phyloP scores from a whole-genome alignment of 2,113 vertebrate species.

The Corapipo altera region DNA sequence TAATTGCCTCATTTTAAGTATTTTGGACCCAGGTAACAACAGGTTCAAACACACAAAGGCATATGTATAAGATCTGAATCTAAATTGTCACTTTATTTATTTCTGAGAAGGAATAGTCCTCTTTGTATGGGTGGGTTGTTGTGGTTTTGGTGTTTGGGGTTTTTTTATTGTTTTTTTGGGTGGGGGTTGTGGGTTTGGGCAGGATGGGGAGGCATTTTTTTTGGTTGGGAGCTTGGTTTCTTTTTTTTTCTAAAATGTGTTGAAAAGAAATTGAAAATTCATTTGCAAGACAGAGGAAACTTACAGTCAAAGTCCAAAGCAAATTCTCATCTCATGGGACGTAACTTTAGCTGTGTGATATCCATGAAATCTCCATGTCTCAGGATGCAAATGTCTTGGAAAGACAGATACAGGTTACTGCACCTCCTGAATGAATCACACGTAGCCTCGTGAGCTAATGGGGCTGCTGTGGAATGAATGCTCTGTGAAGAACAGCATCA shows the following conservation, averaged over 20 bases:
- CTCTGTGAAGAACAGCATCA: not conserved
- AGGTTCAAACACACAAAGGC: not conserved
- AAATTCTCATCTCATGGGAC: not conserved
- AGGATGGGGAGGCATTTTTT: no score
- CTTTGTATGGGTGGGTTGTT: fast-evolving
- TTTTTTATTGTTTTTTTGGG: no score
- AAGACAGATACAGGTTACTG: not conserved
- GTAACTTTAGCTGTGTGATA: not conserved
- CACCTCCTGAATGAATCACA: not conserved
- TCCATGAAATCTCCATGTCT: not conserved
- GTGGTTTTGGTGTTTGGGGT: not conserved
- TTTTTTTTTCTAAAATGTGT: not conserved
- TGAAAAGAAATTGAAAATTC: not conserved
- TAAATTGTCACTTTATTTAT: not conserved
- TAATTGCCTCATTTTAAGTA: not conserved
- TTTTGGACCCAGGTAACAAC: not conserved
- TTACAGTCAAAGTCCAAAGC: not conserved
- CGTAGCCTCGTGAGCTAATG: fast-evolving
- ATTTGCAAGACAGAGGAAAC: fast-evolving
- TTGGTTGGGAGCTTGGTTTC: fast-evolving
- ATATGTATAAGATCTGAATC: not conserved
- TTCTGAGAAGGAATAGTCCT: not conserved
- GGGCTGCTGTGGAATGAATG: not conserved
- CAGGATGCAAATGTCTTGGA: not conserved
- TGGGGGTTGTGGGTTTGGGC: not conserved